Evolutionary conservation across 1,140 invertebrate species (phyloP).

Genomic region (Phenacoccus solenopsis): DNA sequence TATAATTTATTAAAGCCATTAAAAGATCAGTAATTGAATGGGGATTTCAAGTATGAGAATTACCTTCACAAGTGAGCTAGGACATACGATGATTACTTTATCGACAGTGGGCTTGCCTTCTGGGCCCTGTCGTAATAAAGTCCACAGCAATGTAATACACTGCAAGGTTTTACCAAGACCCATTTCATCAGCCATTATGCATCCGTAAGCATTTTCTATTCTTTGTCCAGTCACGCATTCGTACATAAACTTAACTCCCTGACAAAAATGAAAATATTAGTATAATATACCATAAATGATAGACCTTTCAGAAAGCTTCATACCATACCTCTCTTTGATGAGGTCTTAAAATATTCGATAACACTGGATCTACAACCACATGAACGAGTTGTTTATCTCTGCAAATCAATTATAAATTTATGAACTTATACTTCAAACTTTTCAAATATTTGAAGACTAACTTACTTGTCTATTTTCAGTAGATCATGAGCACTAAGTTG

Average conservation of each 20-base stretch:
- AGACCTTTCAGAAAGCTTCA: conserved; percentile 72
- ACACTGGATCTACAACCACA: conserved; percentile 86
- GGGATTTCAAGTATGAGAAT: conserved; percentile 5
- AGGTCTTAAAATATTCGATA: conserved; percentile 82
- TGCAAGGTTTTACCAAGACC: conserved; percentile 94
- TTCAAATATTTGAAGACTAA: conserved; percentile 3
- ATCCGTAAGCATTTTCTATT: conserved; percentile 79
- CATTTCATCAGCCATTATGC: conserved; percentile 99
- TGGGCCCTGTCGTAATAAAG: conserved; percentile 73
- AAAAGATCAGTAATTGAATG: conserved; percentile 10
- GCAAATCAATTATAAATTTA: conserved; percentile 25
- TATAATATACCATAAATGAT: conserved; percentile 61
- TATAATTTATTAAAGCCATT: conserved; percentile 29
- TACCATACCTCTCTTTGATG: conserved; percentile 81
- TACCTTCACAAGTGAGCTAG: conserved; percentile 88
- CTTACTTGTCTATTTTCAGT: conserved; percentile 56
- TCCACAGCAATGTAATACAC: conserved; percentile 95
- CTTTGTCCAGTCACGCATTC: conserved; percentile 92
- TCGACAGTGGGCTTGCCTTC: conserved; percentile 73
- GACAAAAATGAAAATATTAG: conserved; percentile 17
- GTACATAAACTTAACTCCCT: conserved; percentile 99
- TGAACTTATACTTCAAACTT: background rate
- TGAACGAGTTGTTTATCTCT: conserved; percentile 59
- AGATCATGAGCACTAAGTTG: conserved; percentile 68
- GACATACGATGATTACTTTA: conserved; percentile 90